Percentiles rank a stretch among this genome's conserved stretches.
phyloP scores from a whole-genome alignment of 2,797 vertebrate genomes.

The Allobates femoralis region DNA sequence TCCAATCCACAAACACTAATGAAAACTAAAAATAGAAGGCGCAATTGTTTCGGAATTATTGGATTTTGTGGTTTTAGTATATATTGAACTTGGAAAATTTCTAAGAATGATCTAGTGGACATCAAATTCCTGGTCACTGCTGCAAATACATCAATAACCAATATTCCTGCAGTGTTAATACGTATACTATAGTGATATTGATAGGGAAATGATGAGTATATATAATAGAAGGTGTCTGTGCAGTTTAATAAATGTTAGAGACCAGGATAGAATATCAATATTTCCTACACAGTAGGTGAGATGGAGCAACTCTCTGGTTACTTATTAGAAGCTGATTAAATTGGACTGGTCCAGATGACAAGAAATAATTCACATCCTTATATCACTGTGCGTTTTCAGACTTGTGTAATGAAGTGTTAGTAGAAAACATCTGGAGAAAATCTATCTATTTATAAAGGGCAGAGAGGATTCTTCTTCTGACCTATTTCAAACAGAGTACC shows the following conservation, averaged over 20 bases:
- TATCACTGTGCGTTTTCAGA: not conserved
- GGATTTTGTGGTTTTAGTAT: not conserved
- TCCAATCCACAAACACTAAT: not conserved
- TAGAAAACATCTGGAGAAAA: slow-evolving; percentile 1
- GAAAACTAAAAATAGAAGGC: not conserved
- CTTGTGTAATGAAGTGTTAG: slow-evolving; percentile 5
- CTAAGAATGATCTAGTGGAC: not conserved
- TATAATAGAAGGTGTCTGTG: not conserved
- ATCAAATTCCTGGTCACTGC: not conserved
- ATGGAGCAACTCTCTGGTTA: not conserved
- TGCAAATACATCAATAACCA: not conserved
- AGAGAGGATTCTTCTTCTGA: not conserved
- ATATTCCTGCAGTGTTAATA: not conserved
- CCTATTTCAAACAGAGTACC: not conserved
- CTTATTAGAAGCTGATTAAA: slow-evolving; percentile 10
- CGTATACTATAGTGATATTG: not conserved
- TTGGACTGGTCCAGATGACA: not conserved
- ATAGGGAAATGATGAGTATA: not conserved
- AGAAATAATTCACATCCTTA: not conserved
- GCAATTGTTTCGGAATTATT: not conserved
- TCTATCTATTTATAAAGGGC: not conserved
- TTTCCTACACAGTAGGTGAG: not conserved
- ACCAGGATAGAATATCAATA: slow-evolving; percentile 13
- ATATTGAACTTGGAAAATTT: not conserved
- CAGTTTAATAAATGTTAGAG: slow-evolving; percentile 1